Evolutionary conservation across 2,113 vertebrate species (phyloP), one percentile per base, ranked within the genome.

Genomic region (Lasiurus cinereus): DNA sequence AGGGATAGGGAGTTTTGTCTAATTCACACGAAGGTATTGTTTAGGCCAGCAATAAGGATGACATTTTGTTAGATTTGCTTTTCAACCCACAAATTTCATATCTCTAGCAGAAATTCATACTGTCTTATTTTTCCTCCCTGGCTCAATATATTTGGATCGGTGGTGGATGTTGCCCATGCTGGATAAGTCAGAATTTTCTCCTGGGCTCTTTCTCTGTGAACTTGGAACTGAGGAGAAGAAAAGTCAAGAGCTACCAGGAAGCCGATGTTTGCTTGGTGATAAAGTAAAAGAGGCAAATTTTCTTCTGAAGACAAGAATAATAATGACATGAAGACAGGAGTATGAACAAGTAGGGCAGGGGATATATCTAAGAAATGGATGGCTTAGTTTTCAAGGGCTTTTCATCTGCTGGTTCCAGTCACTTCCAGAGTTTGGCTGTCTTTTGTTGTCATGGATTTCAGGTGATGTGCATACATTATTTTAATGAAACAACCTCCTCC

Each of bases 391-490:
- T 78, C 31, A 73, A 36, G 76, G 11, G 24, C 4, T 93, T 91
- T 79, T 33, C 27, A 62, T 64, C 50, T 83, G 6, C 19, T 36
- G 4, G 9, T 48, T 62, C 36, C 48, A 79, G 18, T 39, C 59
- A 33, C 64, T 91, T 77, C 24, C 82, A 10, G 6, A 73, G 14
- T 67, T 62, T 79, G 43, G 31, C 16, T 94, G 8, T 59, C 64
- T 86, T 93, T 54, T 43, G 14, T 94, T 80, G 54, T 7, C 22
- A 67, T 54, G 22, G 46, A 59, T 89, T 90, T 90, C 62, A 69
- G 31, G 36, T 50, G 5, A 50, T 83, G 89, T 21, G 14, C 9
- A 46, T 14, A 66, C 11, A 66, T 56, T 52, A 79, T 74, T 84
- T 82, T 78, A 72, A 69, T 62, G 16, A 90, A 52, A 83, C 15